Evolutionary conservation across 2,888 invertebrate genomes (phyloP).

Genomic region (Smittia aterrima): DNA sequence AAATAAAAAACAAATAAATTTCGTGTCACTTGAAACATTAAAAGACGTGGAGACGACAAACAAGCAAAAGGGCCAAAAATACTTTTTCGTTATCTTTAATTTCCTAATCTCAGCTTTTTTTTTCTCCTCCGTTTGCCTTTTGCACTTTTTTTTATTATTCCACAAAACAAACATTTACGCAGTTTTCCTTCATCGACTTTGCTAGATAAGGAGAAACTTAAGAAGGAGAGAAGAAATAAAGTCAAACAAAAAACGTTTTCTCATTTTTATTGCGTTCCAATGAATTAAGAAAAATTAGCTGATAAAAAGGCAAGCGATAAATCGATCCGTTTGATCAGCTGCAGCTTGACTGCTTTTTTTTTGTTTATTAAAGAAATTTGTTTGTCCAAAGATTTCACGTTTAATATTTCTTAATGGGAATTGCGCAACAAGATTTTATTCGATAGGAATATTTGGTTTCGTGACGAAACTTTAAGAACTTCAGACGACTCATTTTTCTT

Average conservation of each 20-base stretch:
- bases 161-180: slow-evolving; percentile 8
- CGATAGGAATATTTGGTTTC: no score
- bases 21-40: slow-evolving; percentile 1
- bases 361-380: background rate
- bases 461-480: no score
- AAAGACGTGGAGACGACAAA: background rate
- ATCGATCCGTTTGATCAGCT: slow-evolving; percentile 27
- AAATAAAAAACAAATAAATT: slow-evolving; percentile 22
- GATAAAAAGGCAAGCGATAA: slow-evolving; percentile 7
- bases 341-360: background rate
- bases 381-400: background rate
- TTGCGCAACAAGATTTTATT: background rate
- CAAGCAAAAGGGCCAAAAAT: background rate
- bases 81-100: slow-evolving; percentile 16
- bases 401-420: background rate
- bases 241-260: slow-evolving; percentile 4
- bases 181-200: background rate
- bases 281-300: slow-evolving; percentile 10
- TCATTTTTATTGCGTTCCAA: slow-evolving; percentile 4
- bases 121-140: slow-evolving; percentile 17
- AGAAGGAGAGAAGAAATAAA: background rate
- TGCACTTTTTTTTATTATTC: slow-evolving; percentile 21
- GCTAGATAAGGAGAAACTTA: slow-evolving; percentile 15
- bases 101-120: slow-evolving; percentile 4
- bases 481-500: no score